These are phyloP conservation scores for Diorhabda carinulata DNA, from an alignment of 1,140 invertebrate species.

Conservation along the genomic window DNA sequence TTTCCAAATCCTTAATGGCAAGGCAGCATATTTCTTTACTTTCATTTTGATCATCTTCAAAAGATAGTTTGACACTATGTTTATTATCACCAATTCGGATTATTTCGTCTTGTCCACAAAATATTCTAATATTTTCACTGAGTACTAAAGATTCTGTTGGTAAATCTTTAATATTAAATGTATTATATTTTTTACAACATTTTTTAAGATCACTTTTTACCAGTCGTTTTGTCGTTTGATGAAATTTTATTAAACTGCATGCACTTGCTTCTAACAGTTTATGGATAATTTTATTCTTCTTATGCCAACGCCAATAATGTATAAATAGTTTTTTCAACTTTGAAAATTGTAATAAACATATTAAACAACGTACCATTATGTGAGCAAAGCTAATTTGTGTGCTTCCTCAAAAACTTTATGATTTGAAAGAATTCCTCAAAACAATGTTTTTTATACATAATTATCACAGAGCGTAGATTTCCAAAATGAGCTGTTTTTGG, in stretches of 20 bases:
- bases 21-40: background rate
- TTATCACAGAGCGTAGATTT: too few relatives aligned
- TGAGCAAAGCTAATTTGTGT: background rate
- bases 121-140: conserved; percentile 28
- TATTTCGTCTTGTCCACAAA: conserved; percentile 28
- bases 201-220: background rate
- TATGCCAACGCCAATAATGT: background rate
- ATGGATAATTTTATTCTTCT: background rate
- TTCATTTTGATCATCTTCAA: conserved; percentile 26
- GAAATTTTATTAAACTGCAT: too few relatives aligned
- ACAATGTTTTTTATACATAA: too few relatives aligned
- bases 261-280: background rate
- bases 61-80: conserved; percentile 30
- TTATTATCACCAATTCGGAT: conserved; percentile 27
- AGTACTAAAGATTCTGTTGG: conserved; percentile 26
- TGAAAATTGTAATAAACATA: background rate
- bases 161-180: background rate
- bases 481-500: too few relatives aligned
- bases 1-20: background rate
- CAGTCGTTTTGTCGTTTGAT: too few relatives aligned
- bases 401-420: too few relatives aligned
- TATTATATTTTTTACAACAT: background rate
- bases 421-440: background rate
- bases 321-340: background rate
- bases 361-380: background rate